Evolutionary conservation across 2,113 vertebrate species (phyloP).

Genomic region (Thalassarche chlororhynchos): DNA sequence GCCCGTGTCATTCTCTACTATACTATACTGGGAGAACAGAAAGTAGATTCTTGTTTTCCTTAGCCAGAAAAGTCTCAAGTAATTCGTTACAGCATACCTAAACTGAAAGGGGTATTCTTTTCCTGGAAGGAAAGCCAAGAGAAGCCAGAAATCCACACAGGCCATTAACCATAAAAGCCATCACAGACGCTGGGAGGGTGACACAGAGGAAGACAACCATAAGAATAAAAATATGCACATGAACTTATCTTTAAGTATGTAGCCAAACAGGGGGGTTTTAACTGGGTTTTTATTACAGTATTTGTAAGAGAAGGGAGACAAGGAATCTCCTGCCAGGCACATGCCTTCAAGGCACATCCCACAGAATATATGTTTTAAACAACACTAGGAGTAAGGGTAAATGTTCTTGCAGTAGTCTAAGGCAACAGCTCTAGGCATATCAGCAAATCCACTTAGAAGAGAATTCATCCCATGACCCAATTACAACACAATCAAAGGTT

Average conservation of each 20-base stretch:
- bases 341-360: background rate
- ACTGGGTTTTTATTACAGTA: background rate
- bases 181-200: fast-evolving
- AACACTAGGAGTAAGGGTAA: background rate
- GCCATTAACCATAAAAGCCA: background rate
- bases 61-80: background rate
- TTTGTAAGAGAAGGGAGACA: background rate
- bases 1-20: background rate
- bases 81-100: background rate
- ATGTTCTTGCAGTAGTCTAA: background rate
- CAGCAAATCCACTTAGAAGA: background rate
- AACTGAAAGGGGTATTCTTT: background rate
- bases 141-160: background rate
- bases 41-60: background rate
- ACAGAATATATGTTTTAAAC: background rate
- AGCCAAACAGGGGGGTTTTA: background rate
- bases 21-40: background rate
- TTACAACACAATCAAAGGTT: background rate
- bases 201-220: background rate
- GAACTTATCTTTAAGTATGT: background rate
- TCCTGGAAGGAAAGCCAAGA: background rate
- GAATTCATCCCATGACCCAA: background rate
- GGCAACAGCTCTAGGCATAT: background rate
- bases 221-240: background rate
- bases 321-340: background rate